A percentile compares a stretch with the other conserved stretches of the same genome.
Evolutionary conservation across 2,113 vertebrate species (phyloP).

Genomic region (Engraulis encrasicolus): DNA sequence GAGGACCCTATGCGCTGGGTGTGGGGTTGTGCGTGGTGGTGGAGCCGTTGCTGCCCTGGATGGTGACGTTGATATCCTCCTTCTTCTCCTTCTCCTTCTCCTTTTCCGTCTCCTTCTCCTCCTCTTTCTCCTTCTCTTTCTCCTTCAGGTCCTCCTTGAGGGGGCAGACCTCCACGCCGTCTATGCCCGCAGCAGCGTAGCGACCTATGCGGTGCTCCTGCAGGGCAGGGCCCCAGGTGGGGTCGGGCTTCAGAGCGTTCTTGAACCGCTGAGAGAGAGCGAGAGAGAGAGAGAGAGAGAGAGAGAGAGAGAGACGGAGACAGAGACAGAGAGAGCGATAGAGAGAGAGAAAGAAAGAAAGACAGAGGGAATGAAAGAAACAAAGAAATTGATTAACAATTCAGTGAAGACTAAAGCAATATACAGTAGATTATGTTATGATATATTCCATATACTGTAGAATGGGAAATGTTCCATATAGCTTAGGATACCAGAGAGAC

Average conservation of each 20-base stretch:
- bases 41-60: constrained; percentile 92
- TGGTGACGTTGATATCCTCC: constrained; percentile 81
- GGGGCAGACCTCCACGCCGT: constrained; percentile 82
- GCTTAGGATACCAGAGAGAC: too few species aligned
- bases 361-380: too few species aligned
- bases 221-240: constrained; percentile 93
- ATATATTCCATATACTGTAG: too few species aligned
- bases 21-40: constrained; percentile 90
- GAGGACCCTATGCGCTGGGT: constrained; percentile 79
- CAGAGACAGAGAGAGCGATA: too few species aligned
- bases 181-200: constrained; percentile 82
- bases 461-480: too few species aligned
- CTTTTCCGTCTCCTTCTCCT: too few species aligned
- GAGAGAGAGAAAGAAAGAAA: too few species aligned
- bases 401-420: neutral
- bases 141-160: constrained; percentile 83
- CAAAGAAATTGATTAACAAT: constrained; percentile 1
- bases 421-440: neutral
- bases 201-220: constrained; percentile 90
- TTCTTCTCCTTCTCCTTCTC: constrained; percentile 69
- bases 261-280: constrained; percentile 95
- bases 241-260: constrained; percentile 85
- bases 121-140: constrained; percentile 85
- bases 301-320: too few species aligned
- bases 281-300: too few species aligned